Percentiles rank a stretch among this genome's conserved stretches.
Conservation (phyloP, 2,888 invertebrate genomes). For the Cylindroiulus punctatus region DNA sequence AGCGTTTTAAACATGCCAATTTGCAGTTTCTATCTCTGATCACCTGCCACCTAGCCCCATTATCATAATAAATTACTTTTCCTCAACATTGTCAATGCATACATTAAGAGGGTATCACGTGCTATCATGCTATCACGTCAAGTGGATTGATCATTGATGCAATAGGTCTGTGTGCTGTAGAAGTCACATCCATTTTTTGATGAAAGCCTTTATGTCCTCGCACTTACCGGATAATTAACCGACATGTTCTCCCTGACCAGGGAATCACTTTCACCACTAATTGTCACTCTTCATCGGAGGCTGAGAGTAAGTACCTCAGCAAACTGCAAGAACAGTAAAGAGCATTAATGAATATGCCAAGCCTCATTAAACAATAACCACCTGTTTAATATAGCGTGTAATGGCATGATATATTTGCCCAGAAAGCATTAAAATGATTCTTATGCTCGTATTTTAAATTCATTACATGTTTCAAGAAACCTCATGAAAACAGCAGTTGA, state of each 20-base stretch:
- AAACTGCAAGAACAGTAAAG: background rate
- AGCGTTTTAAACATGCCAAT: slow-evolving; percentile 6
- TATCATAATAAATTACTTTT: background rate
- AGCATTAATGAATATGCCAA: background rate
- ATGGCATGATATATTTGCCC: background rate
- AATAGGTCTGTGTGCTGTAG: background rate
- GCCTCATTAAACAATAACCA: background rate
- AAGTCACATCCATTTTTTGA: background rate
- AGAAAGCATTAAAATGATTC: background rate
- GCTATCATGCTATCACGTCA: background rate
- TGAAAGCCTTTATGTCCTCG: background rate
- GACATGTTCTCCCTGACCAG: background rate
- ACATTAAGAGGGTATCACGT: background rate
- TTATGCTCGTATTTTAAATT: too few species aligned
- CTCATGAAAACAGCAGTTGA: too few species aligned
- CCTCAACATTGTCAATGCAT: background rate
- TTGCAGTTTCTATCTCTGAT: background rate
- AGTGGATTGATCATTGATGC: background rate
- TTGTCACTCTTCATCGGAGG: background rate
- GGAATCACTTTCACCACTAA: slow-evolving; percentile 19
- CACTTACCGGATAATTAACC: background rate
- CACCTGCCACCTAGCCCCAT: background rate
- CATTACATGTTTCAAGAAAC: too few species aligned
- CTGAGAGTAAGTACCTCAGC: background rate
- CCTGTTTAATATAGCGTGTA: background rate